Evolutionary conservation across 2,113 vertebrate species (phyloP).

Genomic region (Raja brachyura): DNA sequence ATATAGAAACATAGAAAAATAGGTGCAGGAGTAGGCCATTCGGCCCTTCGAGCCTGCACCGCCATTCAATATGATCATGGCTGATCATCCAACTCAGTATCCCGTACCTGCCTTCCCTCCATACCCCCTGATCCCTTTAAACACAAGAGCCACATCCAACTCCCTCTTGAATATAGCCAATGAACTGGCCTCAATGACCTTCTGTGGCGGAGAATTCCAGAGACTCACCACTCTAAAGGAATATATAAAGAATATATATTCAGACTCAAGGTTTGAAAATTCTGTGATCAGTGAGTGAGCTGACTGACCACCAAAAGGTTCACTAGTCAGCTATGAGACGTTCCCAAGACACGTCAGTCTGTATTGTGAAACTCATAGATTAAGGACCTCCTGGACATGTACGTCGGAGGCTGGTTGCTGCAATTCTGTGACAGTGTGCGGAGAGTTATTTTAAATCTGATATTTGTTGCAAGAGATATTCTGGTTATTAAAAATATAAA

Average conservation of each 20-base stretch:
- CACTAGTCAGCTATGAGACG: neutral
- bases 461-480: neutral
- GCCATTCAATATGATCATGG: too few species aligned
- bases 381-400: neutral
- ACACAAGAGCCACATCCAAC: too few species aligned
- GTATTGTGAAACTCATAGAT: neutral
- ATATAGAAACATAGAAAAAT: too few species aligned
- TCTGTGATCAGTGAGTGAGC: neutral
- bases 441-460: neutral
- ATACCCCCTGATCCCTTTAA: too few species aligned
- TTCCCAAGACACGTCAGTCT: neutral
- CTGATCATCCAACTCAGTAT: too few species aligned
- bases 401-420: neutral
- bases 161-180: too few species aligned
- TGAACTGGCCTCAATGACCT: too few species aligned
- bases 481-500: neutral
- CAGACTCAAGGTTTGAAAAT: neutral
- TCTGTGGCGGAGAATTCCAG: too few species aligned
- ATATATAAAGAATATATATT: neutral
- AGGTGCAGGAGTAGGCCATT: too few species aligned
- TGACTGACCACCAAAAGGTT: neutral
- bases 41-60: too few species aligned
- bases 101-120: too few species aligned
- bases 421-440: neutral
- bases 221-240: too few species aligned